phyloP scores from a whole-genome alignment of 2,797 vertebrate genomes.

The Xerus rutilus region DNA sequence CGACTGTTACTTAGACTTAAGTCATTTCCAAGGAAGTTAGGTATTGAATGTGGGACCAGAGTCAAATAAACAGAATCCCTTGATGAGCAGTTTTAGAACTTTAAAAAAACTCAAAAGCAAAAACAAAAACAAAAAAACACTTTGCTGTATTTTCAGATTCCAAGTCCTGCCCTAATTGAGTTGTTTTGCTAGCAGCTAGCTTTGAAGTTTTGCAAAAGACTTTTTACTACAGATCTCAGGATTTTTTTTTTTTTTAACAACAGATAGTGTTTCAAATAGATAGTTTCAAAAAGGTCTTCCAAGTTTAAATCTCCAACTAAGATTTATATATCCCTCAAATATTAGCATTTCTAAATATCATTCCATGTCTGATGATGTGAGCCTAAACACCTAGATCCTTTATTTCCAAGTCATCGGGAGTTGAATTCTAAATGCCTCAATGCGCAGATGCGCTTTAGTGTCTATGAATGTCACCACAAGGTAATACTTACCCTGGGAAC shows the following conservation, averaged over 20 bases:
- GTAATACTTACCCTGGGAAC: neutral
- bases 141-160: neutral
- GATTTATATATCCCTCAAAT: neutral
- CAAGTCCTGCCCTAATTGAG: neutral
- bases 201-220: neutral
- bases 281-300: neutral
- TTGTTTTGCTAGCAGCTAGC: neutral
- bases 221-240: neutral
- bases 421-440: neutral
- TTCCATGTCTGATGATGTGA: neutral
- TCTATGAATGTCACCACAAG: neutral
- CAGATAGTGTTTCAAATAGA: neutral
- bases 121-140: neutral
- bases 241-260: neutral
- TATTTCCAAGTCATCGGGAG: neutral
- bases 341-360: neutral
- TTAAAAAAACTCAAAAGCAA: neutral
- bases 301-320: conserved; percentile 17
- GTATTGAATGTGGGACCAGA: neutral
- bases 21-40: neutral
- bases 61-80: neutral
- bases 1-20: neutral
- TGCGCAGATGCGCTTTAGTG: neutral
- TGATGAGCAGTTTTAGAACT: neutral
- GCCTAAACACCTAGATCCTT: neutral